Evolutionary conservation across 2,113 vertebrate species (phyloP), one percentile per base, ranked within the genome.

Genomic region (Phrynocephalus versicolor): DNA sequence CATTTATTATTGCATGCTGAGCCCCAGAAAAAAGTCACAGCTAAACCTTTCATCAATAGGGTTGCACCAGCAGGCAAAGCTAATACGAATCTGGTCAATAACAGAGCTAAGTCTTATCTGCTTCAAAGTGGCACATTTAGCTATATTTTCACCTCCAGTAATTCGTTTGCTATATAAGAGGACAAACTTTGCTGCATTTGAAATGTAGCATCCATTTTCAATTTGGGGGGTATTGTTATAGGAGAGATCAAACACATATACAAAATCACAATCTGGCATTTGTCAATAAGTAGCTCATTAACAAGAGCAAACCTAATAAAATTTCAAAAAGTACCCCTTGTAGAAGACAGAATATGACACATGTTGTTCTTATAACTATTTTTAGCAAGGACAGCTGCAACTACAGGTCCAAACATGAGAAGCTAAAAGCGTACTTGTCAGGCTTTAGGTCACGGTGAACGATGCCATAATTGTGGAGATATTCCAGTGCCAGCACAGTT

Each of bases 401-500:
- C 27, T 27, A 41, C 77, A 74, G 35, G 58, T 80, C 37, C 71
- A 79, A 85, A 78, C 57, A 73, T 35, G 60, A 90, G 79, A 73
- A 58, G n/a, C 15, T 88, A 12, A 82, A 67, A 33, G 89, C 97
- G 90, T 95, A 99, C 98, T 99, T 99, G 95, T 99, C 98, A 67
- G 98, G 98, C 94, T 99, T 99, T 35, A 99, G 98, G 94, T 99
- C 98, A 74, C 98, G 94, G 95, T 99, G 98, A n/a, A 99, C 98
- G 58, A 99, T 99, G 92, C 98, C 98, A 1, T 99, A 99, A 91
- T 99, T 99, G 94, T 99, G 98, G 19, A 99, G 95, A 87, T 99
- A 99, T 80, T 99, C 98, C 92, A 99, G 89, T 0, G 98, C 98
- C 37, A 99, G 95, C 64, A 99, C 98, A 0, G 98, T 99, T 92